Conservation (phyloP, 2,888 invertebrate genomes). For the Eilema griseolum region DNA sequence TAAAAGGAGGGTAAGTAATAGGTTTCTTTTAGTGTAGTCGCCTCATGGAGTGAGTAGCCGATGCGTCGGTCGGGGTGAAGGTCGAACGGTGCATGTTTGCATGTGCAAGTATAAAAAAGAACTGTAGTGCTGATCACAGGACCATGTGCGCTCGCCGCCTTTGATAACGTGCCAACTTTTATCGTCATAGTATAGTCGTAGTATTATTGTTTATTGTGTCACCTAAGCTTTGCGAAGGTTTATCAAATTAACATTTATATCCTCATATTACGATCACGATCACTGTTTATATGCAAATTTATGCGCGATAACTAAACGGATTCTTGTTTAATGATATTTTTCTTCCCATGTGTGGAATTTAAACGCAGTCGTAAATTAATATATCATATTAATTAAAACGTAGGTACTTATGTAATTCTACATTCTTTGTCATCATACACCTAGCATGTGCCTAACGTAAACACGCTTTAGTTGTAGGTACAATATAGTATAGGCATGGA, state of each 20-base stretch:
- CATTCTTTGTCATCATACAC: background rate
- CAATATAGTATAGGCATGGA: background rate
- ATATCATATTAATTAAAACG: background rate
- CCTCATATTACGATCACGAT: constrained; percentile 23
- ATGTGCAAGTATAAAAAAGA: constrained; percentile 3
- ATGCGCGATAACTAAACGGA: constrained; percentile 14
- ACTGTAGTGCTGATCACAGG: background rate
- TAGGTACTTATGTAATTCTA: constrained; percentile 1
- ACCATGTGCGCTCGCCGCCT: constrained; percentile 33
- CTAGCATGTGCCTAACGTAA: background rate
- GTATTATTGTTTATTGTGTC: constrained; percentile 47
- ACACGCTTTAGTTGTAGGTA: constrained; percentile 3
- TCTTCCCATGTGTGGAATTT: constrained; percentile 5
- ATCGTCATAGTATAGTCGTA: constrained; percentile 30
- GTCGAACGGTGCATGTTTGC: constrained; percentile 27
- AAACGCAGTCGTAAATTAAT: background rate
- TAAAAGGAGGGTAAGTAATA: constrained; percentile 71
- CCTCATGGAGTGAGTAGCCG: constrained; percentile 27
- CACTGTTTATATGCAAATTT: constrained; percentile 12
- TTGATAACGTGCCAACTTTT: constrained; percentile 51
- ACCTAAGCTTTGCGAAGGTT: constrained; percentile 42
- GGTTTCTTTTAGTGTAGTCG: constrained; percentile 49
- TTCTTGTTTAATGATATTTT: constrained; percentile 19
- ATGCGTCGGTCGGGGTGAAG: constrained; percentile 43
- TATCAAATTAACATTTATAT: constrained; percentile 32